These are phyloP conservation scores for Lophius americanus DNA, from an alignment of 2,797 vertebrate genomes.

Conservation along the genomic window DNA sequence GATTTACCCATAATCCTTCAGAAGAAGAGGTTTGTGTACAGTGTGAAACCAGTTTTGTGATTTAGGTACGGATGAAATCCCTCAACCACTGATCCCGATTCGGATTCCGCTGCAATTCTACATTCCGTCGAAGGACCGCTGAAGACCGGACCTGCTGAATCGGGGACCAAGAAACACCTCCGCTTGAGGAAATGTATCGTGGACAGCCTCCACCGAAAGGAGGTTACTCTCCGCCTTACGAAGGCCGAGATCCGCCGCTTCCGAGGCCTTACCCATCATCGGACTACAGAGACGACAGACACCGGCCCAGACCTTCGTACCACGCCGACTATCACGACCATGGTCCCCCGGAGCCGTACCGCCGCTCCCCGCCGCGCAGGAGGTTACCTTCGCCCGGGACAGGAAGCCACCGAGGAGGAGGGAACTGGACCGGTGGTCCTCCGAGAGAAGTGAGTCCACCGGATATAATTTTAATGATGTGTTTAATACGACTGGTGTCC, in stretches of 20 bases:
- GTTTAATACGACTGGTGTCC: too few relatives aligned
- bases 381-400: conserved; percentile 80
- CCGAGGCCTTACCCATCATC: conserved; percentile 49
- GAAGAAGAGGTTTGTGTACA: conserved; percentile 20
- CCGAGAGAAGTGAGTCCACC: conserved; percentile 60
- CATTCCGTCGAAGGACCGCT: background rate
- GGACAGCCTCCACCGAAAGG: conserved; percentile 75
- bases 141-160: background rate
- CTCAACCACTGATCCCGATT: too few relatives aligned
- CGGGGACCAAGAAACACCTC: background rate
- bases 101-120: too few relatives aligned
- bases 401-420: conserved; percentile 55
- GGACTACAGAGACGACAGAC: conserved; percentile 63
- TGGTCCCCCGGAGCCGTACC: conserved; percentile 74
- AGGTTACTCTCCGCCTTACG: conserved; percentile 37
- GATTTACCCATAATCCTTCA: too few relatives aligned
- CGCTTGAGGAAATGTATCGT: conserved; percentile 69
- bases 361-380: conserved; percentile 82
- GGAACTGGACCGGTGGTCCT: conserved; percentile 55
- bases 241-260: conserved; percentile 34
- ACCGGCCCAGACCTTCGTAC: conserved; percentile 73
- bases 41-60: background rate
- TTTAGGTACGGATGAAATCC: fast-evolving
- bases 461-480: background rate
- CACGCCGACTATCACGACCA: conserved; percentile 70